Base-by-base conservation (phyloP, 2,888 invertebrate genomes). In the Itoplectis maculator region DNA sequence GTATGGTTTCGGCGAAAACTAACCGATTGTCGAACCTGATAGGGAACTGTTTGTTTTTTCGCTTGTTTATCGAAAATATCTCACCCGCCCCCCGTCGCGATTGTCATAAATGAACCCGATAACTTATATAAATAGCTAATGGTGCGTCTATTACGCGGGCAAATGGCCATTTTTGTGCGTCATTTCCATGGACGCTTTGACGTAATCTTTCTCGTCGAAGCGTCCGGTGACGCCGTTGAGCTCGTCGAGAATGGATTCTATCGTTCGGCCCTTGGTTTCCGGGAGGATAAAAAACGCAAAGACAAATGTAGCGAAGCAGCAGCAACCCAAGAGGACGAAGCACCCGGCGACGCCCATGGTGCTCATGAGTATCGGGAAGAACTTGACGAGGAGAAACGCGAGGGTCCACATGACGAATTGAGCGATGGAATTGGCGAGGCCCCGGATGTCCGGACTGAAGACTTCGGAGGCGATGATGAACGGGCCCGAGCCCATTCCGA, bases 401-500 rank as follows among this genome's bases (percentile, higher is more conserved):
- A 86, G 65, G 0, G 79, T 0, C 92, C 92, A 93, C n/a, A 91
- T 82, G 68, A 85, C 78, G 0, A 85, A 23, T 37, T 89, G 77
- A 0, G 88, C 86, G 0, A 91, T 40, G 0, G 89, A 89, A 40
- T 85, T 88, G 0, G 89, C 90, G 20, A 90, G 37, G 6, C 89
- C 86, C 2, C 89, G 59, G 0, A 92, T 68, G 6, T 92, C 91
- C 0, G 89, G 69, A 2, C 85, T 87, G 81, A 95, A 94, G 79
- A 95, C 93, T 86, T 95, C 95, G 0, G 94, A 93, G 0, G 92
- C 91, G 0, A 95, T 86, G 0, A 95, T 93, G 8, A 94, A 93
- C 0, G 95, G 94, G 0, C 93, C 92, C 0, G 94, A 94, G 63
- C 94, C 94, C 47, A 95, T 90, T 0, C 95, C 95, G 0, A 94